Base-by-base conservation (phyloP, 2,113 vertebrate species). In the Bubo bubo region DNA sequence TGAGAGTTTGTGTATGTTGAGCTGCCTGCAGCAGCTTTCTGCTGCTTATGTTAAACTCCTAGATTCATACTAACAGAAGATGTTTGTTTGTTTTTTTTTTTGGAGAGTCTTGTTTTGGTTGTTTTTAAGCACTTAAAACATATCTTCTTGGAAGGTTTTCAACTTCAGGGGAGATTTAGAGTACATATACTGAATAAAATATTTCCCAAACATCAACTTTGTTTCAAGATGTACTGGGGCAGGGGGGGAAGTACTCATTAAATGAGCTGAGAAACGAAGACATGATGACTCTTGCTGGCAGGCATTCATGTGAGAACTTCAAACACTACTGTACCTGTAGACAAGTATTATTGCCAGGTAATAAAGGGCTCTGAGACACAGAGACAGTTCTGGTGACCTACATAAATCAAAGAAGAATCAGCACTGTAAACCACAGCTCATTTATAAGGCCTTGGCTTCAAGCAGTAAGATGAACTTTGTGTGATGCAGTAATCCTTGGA, bases 371-470 rank as follows among this genome's bases (percentile, higher is more conserved):
- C 43, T 85, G 70, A 55, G 77, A 22, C n/a, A 71, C 60, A 75
- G 6, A 35, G 75, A 10, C 71, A 59, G 7, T 70, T 37, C 22
- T 60, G 77, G 39, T 96, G 96, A 96, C 96, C 96, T 96, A 94
- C 83, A 93, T 95, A 96, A 91, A 75, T 45, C 60, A 53, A 16
- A 43, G 93, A 49, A 45, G 92, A 90, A 56, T 85, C 73, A 75
- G 53, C 73, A 2, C 67, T 16, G 8, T 30, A 60, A 92, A 81
- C 64, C 92, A 92, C 80, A 93, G 82, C 47, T 70, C 0, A 0
- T 41, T 58, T 71, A 14, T 50, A 6, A 86, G 59, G 59, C 79
- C 82, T 80, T 28, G 67, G 32, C 68, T 45, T 55, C 20, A 52
- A 91, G 86, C 45, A 68, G 16, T 60, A 24, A n/a, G 45, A 5